Conservation (phyloP, 2,888 invertebrate genomes). For the Gerris lacustris region DNA sequence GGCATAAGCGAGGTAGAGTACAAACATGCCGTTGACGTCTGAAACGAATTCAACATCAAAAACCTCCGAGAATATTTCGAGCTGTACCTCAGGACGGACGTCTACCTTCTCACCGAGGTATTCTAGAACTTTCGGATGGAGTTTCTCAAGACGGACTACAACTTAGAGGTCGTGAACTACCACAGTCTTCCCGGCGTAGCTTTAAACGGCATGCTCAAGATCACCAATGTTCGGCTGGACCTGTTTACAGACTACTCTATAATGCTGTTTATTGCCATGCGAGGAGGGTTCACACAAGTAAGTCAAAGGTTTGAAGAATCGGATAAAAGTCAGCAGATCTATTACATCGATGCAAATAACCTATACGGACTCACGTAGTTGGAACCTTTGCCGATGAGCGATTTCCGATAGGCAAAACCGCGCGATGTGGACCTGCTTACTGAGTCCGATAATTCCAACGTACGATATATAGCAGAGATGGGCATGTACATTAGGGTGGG, state of each 20-base stretch:
- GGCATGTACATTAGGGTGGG: no score
- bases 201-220: slow-evolving; percentile 17
- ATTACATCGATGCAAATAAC: no score
- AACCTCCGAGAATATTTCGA: slow-evolving; percentile 33
- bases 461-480: slow-evolving; percentile 19
- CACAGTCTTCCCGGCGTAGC: slow-evolving; percentile 19
- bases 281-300: no score
- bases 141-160: no score
- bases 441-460: slow-evolving; percentile 11
- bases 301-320: no score
- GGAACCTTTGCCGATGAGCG: slow-evolving; percentile 9
- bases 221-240: slow-evolving; percentile 19
- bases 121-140: slow-evolving; percentile 23
- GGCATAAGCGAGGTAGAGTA: slow-evolving; percentile 31
- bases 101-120: slow-evolving; percentile 21
- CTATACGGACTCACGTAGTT: slow-evolving; percentile 19
- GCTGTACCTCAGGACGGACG: slow-evolving; percentile 21
- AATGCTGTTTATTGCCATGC: no score
- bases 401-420: slow-evolving; percentile 19
- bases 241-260: no score
- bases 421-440: slow-evolving; percentile 6
- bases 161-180: no score
- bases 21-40: slow-evolving; percentile 33
- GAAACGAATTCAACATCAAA: slow-evolving; percentile 32
- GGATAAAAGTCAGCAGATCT: no score